Conservation (phyloP, 2,113 vertebrate genomes). For the Cryptotis parvus region DNA sequence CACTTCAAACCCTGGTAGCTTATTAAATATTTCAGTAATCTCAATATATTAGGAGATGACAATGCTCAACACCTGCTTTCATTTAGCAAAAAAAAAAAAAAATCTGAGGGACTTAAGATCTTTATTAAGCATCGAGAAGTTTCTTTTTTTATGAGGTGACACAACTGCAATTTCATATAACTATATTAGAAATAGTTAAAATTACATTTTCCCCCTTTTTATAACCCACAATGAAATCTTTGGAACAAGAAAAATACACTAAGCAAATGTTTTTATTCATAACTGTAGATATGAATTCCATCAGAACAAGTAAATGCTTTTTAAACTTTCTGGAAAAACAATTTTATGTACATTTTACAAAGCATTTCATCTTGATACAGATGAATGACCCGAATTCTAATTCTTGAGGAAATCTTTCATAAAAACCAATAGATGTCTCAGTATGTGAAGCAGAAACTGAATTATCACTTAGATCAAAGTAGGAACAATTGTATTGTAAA, state of each 20-base stretch:
- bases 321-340: neutral
- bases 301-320: conserved; percentile 41
- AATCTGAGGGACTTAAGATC: conserved; percentile 67
- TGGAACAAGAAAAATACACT: conserved; percentile 56
- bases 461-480: conserved; percentile 44
- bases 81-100: conserved; percentile 67
- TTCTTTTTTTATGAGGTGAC: conserved; percentile 72
- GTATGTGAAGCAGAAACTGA: neutral
- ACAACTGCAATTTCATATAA: conserved; percentile 63
- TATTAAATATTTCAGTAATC: conserved; percentile 79
- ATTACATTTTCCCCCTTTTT: conserved; percentile 66
- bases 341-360: conserved; percentile 42
- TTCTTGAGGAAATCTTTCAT: conserved; percentile 33
- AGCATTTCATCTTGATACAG: conserved; percentile 37
- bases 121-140: conserved; percentile 73
- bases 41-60: conserved; percentile 65
- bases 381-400: neutral
- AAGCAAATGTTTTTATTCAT: conserved; percentile 43
- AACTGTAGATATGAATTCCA: conserved; percentile 60
- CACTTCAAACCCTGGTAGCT: conserved; percentile 67
- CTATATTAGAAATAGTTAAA: conserved; percentile 51
- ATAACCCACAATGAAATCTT: conserved; percentile 56
- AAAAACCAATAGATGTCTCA: conserved; percentile 47
- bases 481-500: conserved; percentile 43
- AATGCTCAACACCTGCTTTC: conserved; percentile 76